A percentile compares a stretch with the other conserved stretches of the same genome.
Conservation (phyloP, 2,888 invertebrate genomes). For the Eristalis pertinax region DNA sequence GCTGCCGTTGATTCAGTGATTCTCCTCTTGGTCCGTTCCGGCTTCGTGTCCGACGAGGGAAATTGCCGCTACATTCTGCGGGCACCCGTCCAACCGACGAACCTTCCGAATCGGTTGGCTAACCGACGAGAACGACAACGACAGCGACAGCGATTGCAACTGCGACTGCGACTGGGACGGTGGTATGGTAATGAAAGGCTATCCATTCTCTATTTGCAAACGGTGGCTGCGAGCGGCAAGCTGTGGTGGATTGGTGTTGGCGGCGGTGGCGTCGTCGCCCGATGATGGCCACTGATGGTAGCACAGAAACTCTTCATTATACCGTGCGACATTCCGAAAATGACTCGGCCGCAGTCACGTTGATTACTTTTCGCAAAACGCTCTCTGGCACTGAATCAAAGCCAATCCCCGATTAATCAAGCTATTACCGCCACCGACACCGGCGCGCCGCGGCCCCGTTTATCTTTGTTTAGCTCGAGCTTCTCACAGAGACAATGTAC, state of each 20-base stretch:
- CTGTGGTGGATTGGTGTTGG: slow-evolving; percentile 11
- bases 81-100: background rate
- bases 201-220: slow-evolving; percentile 60
- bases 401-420: slow-evolving; percentile 66
- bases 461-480: background rate
- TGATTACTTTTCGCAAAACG: slow-evolving; percentile 21
- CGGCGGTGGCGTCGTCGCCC: too few relatives aligned
- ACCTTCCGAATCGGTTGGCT: background rate
- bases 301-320: slow-evolving; percentile 62
- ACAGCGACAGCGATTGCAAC: background rate
- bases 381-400: slow-evolving; percentile 59
- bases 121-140: background rate
- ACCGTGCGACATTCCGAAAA: slow-evolving; percentile 67
- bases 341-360: slow-evolving; percentile 17
- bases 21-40: slow-evolving; percentile 30
- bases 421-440: slow-evolving; percentile 40
- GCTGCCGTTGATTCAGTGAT: slow-evolving; percentile 56
- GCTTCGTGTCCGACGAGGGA: slow-evolving; percentile 36
- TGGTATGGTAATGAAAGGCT: slow-evolving; percentile 68
- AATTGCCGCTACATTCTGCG: slow-evolving; percentile 19
- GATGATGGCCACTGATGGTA: slow-evolving; percentile 23
- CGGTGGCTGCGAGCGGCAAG: slow-evolving; percentile 38
- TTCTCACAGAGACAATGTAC: slow-evolving; percentile 9
- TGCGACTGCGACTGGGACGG: slow-evolving; percentile 22
- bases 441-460: background rate